Base-by-base conservation (phyloP, 1,140 invertebrate species). In the Tyrophagus putrescentiae region DNA sequence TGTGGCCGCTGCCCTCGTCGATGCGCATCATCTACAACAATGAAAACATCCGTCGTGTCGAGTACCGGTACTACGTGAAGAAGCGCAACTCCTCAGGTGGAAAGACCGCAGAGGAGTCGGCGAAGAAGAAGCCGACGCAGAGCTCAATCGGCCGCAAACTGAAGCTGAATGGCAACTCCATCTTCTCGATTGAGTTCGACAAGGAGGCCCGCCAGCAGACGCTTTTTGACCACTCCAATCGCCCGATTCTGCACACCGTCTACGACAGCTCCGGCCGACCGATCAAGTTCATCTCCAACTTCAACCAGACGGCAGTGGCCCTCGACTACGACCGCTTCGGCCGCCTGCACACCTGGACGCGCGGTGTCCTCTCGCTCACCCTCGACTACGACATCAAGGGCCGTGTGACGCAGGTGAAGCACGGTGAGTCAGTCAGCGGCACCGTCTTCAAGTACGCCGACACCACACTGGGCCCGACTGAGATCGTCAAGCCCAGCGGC, bases 1-100 rank as follows among this genome's bases (percentile, higher is more conserved):
- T 64, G 5, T 67, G 91, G 67, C 88, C 88, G 0, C 84, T 92
- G 0, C 87, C 88, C 3, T 84, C 85, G 1, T 89, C 89, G 69
- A 85, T 92, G 70, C 80, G 82, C 64, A 87, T 84, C 0, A 86
- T 90, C 72, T 82, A 92, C 28, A 84, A 84, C 16, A 85, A 86
- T 0, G 88, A 93, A 68, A 73, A 93, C 25, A 85, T 90, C 0
- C 95, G 95, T 69, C 78, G 88, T 63, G 88, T 96, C 64, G 92
- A 97, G 74, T 97, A 92, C 92, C 78, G 88, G 36, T 96, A 94
- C 62, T 74, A 72, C 62, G 65, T 73, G 50, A 65, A 71, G 0
- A 67, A 69, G 23, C 13, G 52, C n/a, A 54, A 54, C 27, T 54
- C 52, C 4, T n/a, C 25, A 11, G 69, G 69, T 57, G 67, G 68